Evolutionary conservation across 2,888 invertebrate genomes (phyloP).

Genomic region (Aleiodes testaceus): DNA sequence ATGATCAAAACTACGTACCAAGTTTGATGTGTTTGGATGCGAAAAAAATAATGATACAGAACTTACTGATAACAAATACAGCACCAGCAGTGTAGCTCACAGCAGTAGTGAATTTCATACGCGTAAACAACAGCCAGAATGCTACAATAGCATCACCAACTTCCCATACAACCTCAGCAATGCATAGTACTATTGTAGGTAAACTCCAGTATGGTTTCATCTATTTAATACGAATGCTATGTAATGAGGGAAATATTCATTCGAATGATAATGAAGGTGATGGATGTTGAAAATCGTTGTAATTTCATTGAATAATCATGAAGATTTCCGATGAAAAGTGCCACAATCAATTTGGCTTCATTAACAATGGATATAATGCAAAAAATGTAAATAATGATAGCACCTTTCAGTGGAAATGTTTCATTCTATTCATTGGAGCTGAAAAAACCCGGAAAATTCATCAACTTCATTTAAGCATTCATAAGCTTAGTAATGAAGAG

Average conservation of each 20-base stretch:
- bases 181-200: constrained; percentile 58
- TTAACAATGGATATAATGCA: no score
- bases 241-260: not conserved
- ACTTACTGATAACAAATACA: constrained; percentile 58
- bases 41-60: not conserved
- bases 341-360: constrained; percentile 16
- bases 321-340: constrained; percentile 23
- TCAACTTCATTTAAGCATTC: no score
- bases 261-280: not conserved
- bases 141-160: constrained; percentile 56
- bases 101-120: constrained; percentile 53
- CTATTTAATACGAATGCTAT: constrained; percentile 48
- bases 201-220: constrained; percentile 61
- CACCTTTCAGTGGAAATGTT: no score
- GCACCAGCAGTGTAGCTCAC: constrained; percentile 54
- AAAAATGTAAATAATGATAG: no score
- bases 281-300: no score
- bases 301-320: not conserved
- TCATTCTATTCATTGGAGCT: no score
- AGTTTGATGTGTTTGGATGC: no score
- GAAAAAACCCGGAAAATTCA: no score
- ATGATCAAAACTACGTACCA: no score
- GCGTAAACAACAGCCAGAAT: constrained; percentile 58
- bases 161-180: constrained; percentile 59
- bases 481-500: no score